These are phyloP conservation scores for Odobenus rosmarus DNA, from an alignment of 2,113 vertebrate genomes.

Conservation along the genomic window DNA sequence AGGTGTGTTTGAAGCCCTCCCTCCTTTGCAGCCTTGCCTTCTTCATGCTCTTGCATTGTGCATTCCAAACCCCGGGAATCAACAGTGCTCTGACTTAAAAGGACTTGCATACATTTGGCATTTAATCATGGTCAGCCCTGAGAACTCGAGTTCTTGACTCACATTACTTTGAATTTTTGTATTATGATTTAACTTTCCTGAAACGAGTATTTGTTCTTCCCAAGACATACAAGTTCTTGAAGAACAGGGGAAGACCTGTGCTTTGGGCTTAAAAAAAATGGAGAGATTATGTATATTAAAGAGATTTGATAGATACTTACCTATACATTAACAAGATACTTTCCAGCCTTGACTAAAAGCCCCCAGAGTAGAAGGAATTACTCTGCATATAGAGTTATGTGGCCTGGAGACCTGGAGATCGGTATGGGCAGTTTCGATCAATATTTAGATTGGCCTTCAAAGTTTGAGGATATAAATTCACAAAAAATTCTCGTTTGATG, in stretches of 20 bases:
- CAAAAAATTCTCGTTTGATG: neutral
- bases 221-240: neutral
- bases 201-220: constrained; percentile 35
- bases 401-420: neutral
- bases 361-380: neutral
- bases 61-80: neutral
- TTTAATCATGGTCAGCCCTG: neutral
- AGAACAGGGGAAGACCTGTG: neutral
- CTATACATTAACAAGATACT: constrained; percentile 11
- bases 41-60: neutral
- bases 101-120: neutral
- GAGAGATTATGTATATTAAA: neutral
- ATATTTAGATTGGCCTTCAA: constrained; percentile 44
- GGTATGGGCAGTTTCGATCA: neutral
- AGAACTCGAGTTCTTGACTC: neutral
- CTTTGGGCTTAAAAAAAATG: neutral
- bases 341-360: neutral
- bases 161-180: constrained; percentile 33
- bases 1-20: neutral
- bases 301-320: neutral
- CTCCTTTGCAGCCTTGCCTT: neutral
- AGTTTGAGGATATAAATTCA: neutral
- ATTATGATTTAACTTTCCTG: constrained; percentile 13
- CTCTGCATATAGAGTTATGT: neutral
- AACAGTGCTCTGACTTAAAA: neutral